Evolutionary conservation across 2,888 invertebrate species (phyloP), one percentile per base, ranked within the genome.

Genomic region (Notocelia uddmanniana): DNA sequence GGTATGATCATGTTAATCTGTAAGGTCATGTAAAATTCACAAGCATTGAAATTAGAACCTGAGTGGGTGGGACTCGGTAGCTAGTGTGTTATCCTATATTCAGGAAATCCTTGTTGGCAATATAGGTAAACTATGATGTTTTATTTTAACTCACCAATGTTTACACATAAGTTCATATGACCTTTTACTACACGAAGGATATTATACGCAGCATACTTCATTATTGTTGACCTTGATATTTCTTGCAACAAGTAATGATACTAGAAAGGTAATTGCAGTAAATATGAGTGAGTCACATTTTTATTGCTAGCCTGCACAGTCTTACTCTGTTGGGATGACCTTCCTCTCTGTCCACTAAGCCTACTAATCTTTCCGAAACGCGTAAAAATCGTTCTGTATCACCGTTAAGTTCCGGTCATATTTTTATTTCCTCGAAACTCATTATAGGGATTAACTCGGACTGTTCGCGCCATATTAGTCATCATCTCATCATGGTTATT

Each of bases 201-300:
- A 26, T 67, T n/a, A 34, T 59, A 60, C 54, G 59, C 34, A 66
- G 59, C 55, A 54, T 31, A 55, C 67, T 50, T 62, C 31, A 57
- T 72, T 50, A 72, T 72, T 72, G 67, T 54, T 62, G 50, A 50
- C 72, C 72, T 72, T 68, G 72, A 67, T 72, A 72, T 72, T 72
- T 72, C 68, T 68, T 72, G 60, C 67, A 54, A 55, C 45, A 23
- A 52, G 41, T 67, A 71, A 71, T 71, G 59, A 68, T 55, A 68
- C 72, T 72, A 62, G 67, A 72, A 72, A 68, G 72, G 67, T 68
- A 72, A 72, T 72, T 72, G 72, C 60, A 19, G 60, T 60, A 68
- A 18, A 26, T 48, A 37, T 15, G 31, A 31, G 37, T 72, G 52
- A 63, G 41, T 57, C 64, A 64, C 37, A 45, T 57, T 54, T 55